Conservation (phyloP, 2,113 vertebrate species). For the Peromyscus maniculatus region DNA sequence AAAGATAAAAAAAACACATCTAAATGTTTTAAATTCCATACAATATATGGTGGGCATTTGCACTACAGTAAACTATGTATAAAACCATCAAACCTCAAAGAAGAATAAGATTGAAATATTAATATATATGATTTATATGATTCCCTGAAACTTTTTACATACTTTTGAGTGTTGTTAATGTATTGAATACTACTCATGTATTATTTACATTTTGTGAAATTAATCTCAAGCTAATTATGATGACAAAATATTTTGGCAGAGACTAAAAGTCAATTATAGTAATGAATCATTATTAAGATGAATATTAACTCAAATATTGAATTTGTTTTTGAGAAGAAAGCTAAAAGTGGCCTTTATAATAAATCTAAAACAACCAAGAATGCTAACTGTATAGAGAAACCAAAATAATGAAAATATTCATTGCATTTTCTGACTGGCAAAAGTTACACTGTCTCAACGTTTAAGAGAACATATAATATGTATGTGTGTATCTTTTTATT, state of each 20-base stretch:
- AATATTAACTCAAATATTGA: background rate
- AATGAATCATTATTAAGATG: background rate
- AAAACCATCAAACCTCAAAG: background rate
- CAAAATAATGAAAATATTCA: background rate
- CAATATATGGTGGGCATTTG: background rate
- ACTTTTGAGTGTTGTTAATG: background rate
- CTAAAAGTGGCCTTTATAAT: background rate
- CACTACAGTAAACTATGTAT: background rate
- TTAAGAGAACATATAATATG: rapidly evolving
- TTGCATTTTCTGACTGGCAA: background rate
- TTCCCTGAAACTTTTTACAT: background rate
- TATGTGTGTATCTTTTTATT: background rate
- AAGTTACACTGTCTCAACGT: background rate
- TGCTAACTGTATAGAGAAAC: background rate
- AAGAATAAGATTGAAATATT: background rate
- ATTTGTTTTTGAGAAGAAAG: background rate
- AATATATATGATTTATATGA: background rate
- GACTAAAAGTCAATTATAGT: background rate
- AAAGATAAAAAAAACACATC: background rate
- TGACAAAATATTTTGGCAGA: background rate
- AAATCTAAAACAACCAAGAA: background rate
- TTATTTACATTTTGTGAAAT: background rate
- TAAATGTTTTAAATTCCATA: background rate
- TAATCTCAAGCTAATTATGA: background rate
- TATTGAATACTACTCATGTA: background rate